phyloP scores from a whole-genome alignment of 2,888 invertebrate species.

The Omphaloscelis lunosa region DNA sequence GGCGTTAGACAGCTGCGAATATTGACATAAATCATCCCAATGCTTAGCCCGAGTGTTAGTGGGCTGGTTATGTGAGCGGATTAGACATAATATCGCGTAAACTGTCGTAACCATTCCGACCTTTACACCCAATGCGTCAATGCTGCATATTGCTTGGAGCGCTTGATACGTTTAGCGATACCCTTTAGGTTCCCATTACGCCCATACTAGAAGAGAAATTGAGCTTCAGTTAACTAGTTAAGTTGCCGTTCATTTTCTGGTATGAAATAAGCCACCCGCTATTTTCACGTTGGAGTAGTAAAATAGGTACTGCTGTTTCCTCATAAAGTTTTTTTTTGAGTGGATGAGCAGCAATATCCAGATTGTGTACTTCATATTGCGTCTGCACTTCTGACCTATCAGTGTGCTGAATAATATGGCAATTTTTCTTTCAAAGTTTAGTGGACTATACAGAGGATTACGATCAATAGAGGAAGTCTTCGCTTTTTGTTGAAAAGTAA shows the following conservation, averaged over 20 bases:
- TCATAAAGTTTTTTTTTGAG: background rate
- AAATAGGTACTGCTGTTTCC: background rate
- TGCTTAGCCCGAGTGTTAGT: slow-evolving; percentile 50
- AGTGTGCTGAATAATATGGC: background rate
- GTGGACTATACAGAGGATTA: background rate
- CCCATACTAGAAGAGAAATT: slow-evolving; percentile 47
- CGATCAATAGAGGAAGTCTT: background rate
- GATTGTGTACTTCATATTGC: background rate
- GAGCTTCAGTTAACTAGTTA: slow-evolving; percentile 49
- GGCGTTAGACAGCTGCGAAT: slow-evolving; percentile 50
- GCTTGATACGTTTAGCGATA: slow-evolving; percentile 46
- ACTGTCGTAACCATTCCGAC: slow-evolving; percentile 57
- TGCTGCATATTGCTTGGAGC: slow-evolving; percentile 47
- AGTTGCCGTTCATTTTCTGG: slow-evolving; percentile 39
- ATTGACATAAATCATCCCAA: slow-evolving; percentile 62
- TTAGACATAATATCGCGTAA: slow-evolving; percentile 60
- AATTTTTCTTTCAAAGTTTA: background rate
- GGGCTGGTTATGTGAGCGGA: slow-evolving; percentile 55
- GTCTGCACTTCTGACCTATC: background rate
- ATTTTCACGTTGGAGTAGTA: background rate
- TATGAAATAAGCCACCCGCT: slow-evolving; percentile 17
- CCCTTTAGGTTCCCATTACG: slow-evolving; percentile 54
- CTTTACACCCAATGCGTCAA: slow-evolving; percentile 55
- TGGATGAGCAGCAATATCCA: background rate
- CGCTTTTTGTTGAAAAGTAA: background rate